Conservation (phyloP, 2,797 vertebrate species). For the Clamator glandarius region DNA sequence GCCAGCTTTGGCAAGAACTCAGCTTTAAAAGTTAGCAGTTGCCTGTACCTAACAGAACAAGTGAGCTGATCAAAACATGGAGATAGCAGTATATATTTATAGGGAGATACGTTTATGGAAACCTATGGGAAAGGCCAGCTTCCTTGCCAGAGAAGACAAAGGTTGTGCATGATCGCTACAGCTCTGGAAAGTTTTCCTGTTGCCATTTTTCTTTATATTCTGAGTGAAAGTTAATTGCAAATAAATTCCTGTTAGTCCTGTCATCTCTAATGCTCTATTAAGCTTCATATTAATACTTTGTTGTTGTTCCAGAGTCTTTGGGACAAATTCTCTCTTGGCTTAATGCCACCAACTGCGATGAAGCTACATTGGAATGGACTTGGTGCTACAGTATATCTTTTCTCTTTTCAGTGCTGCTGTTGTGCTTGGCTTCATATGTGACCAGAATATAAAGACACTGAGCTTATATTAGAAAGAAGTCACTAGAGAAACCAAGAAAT, state of each 20-base stretch:
- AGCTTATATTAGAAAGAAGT: conserved; percentile 33
- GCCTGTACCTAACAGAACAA: neutral
- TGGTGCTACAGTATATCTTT: neutral
- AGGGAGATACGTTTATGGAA: neutral
- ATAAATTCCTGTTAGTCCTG: neutral
- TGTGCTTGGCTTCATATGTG: neutral
- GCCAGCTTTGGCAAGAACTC: conserved; percentile 6
- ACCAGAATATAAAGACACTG: conserved; percentile 32
- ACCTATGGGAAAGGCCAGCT: neutral
- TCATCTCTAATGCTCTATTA: conserved; percentile 10
- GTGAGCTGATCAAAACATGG: conserved; percentile 10
- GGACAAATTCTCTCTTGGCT: conserved; percentile 1
- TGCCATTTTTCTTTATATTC: neutral
- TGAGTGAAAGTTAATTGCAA: neutral
- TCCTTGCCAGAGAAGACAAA: neutral
- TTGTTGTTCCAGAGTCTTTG: neutral
- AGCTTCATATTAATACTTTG: neutral
- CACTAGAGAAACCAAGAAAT: neutral
- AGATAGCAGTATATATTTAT: conserved; percentile 22
- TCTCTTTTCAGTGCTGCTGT: neutral
- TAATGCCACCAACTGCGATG: neutral
- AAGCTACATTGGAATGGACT: neutral
- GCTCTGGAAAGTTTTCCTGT: neutral
- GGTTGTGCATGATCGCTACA: neutral
- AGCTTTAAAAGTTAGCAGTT: conserved; percentile 25